A percentile compares a stretch with the other conserved stretches of the same genome.
Conservation (phyloP, 1,140 invertebrate genomes). For the Zophobas atratus region DNA sequence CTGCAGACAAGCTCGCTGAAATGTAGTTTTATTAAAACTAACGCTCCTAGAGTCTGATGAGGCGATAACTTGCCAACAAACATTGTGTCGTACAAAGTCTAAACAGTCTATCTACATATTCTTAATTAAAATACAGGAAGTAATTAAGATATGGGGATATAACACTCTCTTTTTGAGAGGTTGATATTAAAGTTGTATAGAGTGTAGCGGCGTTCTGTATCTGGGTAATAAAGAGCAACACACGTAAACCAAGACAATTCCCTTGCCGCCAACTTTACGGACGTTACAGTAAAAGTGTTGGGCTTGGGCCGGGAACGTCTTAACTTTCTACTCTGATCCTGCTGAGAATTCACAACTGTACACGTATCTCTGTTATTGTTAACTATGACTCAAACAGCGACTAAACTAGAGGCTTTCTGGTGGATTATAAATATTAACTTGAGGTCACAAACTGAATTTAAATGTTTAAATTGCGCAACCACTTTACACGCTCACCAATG, state of each 20-base stretch:
- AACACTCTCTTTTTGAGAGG: slow-evolving; percentile 32
- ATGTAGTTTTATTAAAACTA: slow-evolving; percentile 15
- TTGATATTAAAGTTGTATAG: slow-evolving; percentile 36
- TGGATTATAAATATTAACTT: slow-evolving; percentile 53
- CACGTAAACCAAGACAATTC: slow-evolving; percentile 56
- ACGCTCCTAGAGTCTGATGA: not conserved
- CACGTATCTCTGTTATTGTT: slow-evolving; percentile 49
- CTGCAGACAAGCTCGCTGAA: not conserved
- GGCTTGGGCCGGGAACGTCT: slow-evolving; percentile 45
- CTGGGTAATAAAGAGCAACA: slow-evolving; percentile 52
- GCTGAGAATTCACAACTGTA: slow-evolving; percentile 43
- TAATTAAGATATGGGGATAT: slow-evolving; percentile 30
- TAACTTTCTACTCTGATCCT: slow-evolving; percentile 44
- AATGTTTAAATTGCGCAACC: slow-evolving; percentile 8
- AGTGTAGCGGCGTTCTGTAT: slow-evolving; percentile 33
- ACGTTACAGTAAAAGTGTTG: slow-evolving; percentile 52
- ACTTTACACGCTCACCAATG: slow-evolving; percentile 3
- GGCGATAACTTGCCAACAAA: slow-evolving; percentile 16
- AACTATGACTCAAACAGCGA: slow-evolving; percentile 45
- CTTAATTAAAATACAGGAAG: slow-evolving; percentile 32
- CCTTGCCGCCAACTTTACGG: slow-evolving; percentile 49
- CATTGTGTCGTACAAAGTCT: slow-evolving; percentile 12
- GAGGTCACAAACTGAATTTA: slow-evolving; percentile 32
- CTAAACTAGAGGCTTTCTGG: slow-evolving; percentile 42
- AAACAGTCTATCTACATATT: slow-evolving; percentile 21